Percentiles rank a stretch among this genome's conserved stretches.
phyloP scores from a whole-genome alignment of 2,888 invertebrate species.

The Drosophila antonietae region DNA sequence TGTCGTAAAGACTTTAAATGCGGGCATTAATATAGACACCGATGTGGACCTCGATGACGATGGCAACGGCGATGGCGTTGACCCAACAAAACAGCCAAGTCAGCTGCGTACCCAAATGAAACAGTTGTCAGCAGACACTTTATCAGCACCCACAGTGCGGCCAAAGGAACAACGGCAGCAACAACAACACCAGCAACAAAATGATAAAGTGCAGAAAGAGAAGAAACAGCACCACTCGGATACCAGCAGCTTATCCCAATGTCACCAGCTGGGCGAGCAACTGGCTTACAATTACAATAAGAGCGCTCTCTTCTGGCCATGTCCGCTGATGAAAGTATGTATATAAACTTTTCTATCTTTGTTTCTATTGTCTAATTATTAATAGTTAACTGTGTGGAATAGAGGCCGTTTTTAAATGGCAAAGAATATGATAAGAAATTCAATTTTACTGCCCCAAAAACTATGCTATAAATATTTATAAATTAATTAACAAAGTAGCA shows the following conservation, averaged over 20 bases:
- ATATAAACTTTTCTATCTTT: conserved; percentile 3
- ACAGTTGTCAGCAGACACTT: conserved; percentile 55
- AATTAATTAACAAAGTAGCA: background rate
- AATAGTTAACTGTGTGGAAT: background rate
- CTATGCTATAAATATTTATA: background rate
- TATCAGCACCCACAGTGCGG: conserved; percentile 48
- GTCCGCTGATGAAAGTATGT: conserved; percentile 84
- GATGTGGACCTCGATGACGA: conserved; percentile 44
- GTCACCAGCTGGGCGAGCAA: conserved; percentile 83
- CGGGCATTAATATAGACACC: conserved; percentile 79
- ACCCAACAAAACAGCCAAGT: conserved; percentile 71
- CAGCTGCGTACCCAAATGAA: conserved; percentile 62
- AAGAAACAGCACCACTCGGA: conserved; percentile 8
- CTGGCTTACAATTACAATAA: conserved; percentile 83
- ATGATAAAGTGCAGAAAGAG: conserved; percentile 5
- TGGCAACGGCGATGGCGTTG: conserved; percentile 50
- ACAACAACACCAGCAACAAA: conserved; percentile 24
- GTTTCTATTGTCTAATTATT: conserved; percentile 10
- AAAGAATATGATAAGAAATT: background rate
- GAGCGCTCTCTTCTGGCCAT: conserved; percentile 84
- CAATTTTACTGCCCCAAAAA: background rate
- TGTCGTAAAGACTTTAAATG: conserved; percentile 83
- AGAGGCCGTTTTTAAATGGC: background rate
- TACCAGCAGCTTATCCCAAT: conserved; percentile 74
- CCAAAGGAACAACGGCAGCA: conserved; percentile 24